Base-by-base conservation (phyloP, 2,113 vertebrate species). In the Phaethornis superciliosus region DNA sequence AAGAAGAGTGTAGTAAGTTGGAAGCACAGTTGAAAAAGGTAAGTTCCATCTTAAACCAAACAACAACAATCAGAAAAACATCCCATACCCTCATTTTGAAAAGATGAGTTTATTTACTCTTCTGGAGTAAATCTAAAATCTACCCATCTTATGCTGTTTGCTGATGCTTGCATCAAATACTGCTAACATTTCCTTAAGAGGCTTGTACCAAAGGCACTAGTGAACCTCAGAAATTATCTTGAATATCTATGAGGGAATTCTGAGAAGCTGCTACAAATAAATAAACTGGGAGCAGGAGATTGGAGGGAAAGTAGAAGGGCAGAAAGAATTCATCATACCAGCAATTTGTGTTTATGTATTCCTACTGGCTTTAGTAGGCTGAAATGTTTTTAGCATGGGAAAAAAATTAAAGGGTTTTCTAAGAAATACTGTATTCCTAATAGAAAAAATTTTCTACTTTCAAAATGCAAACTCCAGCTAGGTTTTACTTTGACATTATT, bases 1-100 rank as follows among this genome's bases (percentile, higher is more conserved):
- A 99, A 97, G 99, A 99, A 96, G 99, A 99, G 97, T 99, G 99
- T 97, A 99, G 98, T 98, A 99, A 99, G 98, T 98, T 99, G 98
- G 99, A 99, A 98, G 99, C 99, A 58, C 99, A 99, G 98, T 98
- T 99, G 91, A 98, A 98, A 97, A 98, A 98, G 98, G 98, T 98
- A 98, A 98, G 98, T 96, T 91, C 76, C 62, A 24, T 93, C 78
- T 91, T 87, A 51, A 94, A 93, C 70, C 54, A 55, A 81, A 46
- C 24, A 59, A 60, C 55, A 42, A 72, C n/a, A 58, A 84, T 49
- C 62, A 59, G 90, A 76, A 82, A 74, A 92, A 56, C 81, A 87
- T 81, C 37, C 37, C 81, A 51, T 58, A 5, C 26, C 83, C 16
- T 65, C 72, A 65, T 88, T 96, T 90, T 77, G 47, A 58, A 92